These are phyloP conservation scores for Anguilla megastoma DNA, from an alignment of 2,797 vertebrate species.

Conservation along the genomic window DNA sequence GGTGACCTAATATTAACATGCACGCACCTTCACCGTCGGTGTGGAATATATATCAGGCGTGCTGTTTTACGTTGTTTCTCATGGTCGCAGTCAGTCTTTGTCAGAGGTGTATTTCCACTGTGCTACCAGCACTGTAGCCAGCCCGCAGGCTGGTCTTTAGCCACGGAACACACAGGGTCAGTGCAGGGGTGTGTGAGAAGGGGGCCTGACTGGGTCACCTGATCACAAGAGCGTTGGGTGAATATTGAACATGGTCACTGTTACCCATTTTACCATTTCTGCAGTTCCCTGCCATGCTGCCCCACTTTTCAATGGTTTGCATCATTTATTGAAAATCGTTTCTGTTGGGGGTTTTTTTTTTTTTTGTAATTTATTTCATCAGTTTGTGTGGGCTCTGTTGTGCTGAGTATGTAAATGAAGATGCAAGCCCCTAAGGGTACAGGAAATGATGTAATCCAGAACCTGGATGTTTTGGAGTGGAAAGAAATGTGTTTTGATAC, in stretches of 20 bases:
- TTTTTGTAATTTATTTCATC: slow-evolving; percentile 3
- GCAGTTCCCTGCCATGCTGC: neutral
- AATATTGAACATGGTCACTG: neutral
- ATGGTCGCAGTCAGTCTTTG: neutral
- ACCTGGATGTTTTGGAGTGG: neutral
- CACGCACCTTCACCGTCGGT: neutral
- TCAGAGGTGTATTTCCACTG: neutral
- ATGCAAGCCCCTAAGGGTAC: neutral
- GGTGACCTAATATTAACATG: neutral
- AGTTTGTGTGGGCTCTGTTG: neutral
- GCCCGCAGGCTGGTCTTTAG: neutral
- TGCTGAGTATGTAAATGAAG: neutral
- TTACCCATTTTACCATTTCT: neutral
- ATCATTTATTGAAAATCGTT: neutral
- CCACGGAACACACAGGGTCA: neutral
- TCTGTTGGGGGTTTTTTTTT: neutral
- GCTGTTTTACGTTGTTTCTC: neutral
- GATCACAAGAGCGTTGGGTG: neutral
- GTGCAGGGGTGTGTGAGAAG: neutral
- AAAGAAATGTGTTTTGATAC: slow-evolving; percentile 47
- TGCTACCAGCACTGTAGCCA: neutral
- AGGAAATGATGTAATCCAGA: neutral
- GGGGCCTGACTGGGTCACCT: neutral
- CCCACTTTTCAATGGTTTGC: neutral
- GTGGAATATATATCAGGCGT: neutral